A percentile compares a stretch with the other conserved stretches of the same genome.
Evolutionary conservation across 2,113 vertebrate species (phyloP).

Genomic region (Antechinus flavipes): DNA sequence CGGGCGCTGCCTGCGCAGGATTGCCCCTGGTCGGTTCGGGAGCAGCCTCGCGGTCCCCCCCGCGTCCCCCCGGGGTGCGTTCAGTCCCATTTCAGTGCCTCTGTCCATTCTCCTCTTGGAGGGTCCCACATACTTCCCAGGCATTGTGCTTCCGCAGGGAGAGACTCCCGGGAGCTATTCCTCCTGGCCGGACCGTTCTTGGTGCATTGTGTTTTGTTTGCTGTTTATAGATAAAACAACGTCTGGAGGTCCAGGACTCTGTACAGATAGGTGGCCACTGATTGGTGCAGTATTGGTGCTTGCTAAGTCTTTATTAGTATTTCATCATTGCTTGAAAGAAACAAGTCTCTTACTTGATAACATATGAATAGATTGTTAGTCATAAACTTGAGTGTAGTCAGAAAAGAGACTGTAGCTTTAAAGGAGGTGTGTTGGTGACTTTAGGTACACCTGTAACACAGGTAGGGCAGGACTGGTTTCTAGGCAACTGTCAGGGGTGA

Average conservation of each 20-base stretch:
- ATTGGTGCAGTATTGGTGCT: constrained; percentile 55
- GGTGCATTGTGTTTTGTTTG: background rate
- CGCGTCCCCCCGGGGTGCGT: too few relatives aligned
- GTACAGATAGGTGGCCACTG: constrained; percentile 40
- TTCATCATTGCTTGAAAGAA: constrained; percentile 77
- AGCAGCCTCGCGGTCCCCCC: background rate
- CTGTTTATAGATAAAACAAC: background rate
- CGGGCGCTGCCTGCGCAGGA: background rate
- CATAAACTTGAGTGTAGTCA: constrained; percentile 73
- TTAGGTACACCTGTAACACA: constrained; percentile 81
- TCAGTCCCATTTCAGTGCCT: background rate
- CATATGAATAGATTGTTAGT: constrained; percentile 79
- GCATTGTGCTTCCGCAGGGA: background rate
- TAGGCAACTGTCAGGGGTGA: constrained; percentile 82
- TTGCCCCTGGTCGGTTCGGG: background rate
- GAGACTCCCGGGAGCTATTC: background rate
- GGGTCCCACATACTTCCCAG: background rate
- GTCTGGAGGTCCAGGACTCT: background rate
- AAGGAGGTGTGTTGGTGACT: constrained; percentile 78
- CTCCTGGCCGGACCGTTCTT: background rate
- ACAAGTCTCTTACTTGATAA: constrained; percentile 75
- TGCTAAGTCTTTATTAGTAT: constrained; percentile 66
- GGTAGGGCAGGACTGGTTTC: constrained; percentile 83
- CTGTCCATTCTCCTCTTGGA: background rate
- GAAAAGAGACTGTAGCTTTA: constrained; percentile 78